phyloP scores from a whole-genome alignment of 2,113 vertebrate species.

The Zeus faber region DNA sequence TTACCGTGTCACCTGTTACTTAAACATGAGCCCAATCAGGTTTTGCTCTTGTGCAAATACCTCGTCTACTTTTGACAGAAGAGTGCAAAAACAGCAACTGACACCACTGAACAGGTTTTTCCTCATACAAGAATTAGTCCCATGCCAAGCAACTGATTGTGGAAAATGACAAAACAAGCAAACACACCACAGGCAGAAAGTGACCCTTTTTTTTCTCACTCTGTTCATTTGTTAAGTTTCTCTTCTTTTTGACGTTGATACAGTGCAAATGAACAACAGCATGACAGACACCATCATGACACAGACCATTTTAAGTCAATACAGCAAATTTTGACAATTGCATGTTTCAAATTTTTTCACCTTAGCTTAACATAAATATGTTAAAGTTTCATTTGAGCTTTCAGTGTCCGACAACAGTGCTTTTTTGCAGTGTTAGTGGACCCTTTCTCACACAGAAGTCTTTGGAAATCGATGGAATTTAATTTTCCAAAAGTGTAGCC shows the following conservation, averaged over 20 bases:
- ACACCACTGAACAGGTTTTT: no score
- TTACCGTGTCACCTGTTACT: no score
- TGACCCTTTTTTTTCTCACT: no score
- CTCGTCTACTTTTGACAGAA: no score
- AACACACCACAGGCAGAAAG: conserved; percentile 30
- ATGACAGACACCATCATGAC: no score
- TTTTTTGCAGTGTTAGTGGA: conserved; percentile 31
- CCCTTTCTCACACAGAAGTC: conserved; percentile 18
- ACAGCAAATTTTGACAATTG: conserved; percentile 68
- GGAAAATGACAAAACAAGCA: conserved; percentile 18
- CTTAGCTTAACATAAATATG: no score
- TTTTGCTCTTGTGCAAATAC: no score
- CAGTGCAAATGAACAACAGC: conserved; percentile 72
- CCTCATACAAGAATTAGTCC: conserved; percentile 17
- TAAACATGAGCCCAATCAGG: no score
- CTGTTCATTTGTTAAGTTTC: conserved; percentile 57
- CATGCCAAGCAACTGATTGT: not conserved
- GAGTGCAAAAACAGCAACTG: no score
- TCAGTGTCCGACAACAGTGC: conserved; percentile 32
- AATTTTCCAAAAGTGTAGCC: conserved; percentile 47
- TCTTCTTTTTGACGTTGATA: no score
- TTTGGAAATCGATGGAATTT: conserved; percentile 38
- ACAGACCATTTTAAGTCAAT: conserved; percentile 58
- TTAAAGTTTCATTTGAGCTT: conserved; percentile 2
- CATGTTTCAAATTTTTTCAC: no score